Evolutionary conservation across 2,888 invertebrate genomes (phyloP).

Genomic region (Polietes domitor): DNA sequence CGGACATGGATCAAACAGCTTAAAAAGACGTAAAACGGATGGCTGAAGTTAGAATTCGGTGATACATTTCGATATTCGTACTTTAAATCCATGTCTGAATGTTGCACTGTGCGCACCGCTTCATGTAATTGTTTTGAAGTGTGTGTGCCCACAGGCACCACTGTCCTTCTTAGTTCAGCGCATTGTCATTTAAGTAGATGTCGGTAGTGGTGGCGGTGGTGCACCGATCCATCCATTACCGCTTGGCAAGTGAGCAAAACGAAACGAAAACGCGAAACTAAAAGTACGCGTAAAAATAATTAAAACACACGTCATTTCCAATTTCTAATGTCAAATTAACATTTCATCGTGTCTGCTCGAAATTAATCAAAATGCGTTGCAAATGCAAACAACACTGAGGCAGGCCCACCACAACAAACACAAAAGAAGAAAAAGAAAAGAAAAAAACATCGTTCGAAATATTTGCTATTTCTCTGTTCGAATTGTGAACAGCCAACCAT

Average conservation of each 20-base stretch:
- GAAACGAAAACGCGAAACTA: neutral
- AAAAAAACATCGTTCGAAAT: conserved; percentile 19
- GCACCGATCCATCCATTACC: conserved; percentile 27
- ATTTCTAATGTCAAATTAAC: conserved; percentile 70
- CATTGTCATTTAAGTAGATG: conserved; percentile 59
- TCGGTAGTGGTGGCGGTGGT: neutral
- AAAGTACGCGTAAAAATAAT: conserved; percentile 46
- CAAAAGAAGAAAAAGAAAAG: neutral
- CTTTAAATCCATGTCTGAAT: too few species aligned
- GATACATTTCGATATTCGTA: too few species aligned
- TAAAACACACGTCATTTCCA: conserved; percentile 73
- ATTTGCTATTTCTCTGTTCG: conserved; percentile 46
- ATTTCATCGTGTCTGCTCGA: conserved; percentile 77
- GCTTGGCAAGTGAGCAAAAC: neutral
- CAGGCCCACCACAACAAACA: neutral
- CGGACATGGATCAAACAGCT: too few species aligned
- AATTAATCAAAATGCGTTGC: conserved; percentile 75
- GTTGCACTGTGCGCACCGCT: too few species aligned
- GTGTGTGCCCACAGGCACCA: conserved; percentile 1
- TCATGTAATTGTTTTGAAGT: too few species aligned
- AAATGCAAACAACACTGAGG: conserved; percentile 42
- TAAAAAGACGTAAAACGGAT: too few species aligned
- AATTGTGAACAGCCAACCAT: conserved; percentile 34
- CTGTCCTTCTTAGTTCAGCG: conserved; percentile 63
- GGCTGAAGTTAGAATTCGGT: too few species aligned